Evolutionary conservation across 2,797 vertebrate genomes (phyloP), one percentile per base, ranked within the genome.

Genomic region (Xyrichtys novacula): DNA sequence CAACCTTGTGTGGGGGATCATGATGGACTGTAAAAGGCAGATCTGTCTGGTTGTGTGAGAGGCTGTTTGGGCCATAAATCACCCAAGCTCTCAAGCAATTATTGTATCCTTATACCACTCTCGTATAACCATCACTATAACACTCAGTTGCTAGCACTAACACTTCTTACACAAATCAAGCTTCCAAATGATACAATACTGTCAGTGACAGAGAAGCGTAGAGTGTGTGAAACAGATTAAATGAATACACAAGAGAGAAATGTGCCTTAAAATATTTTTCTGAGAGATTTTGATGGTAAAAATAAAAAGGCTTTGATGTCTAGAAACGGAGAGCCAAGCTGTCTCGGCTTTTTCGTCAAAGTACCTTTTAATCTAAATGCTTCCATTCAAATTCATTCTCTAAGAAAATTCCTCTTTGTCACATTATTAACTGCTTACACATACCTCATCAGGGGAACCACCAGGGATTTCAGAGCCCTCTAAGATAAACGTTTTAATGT

Each of bases 291-390:
- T 47, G 32, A 48, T 26, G 22, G 4, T 28, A 4, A 28, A 50
- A 40, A 49, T 23, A 23, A 42, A 53, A 52, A 49, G 36, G 10
- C 46, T 75, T 62, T 50, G 14, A 71, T 70, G 39, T 54, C 20
- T 32, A 48, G 31, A 53, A 12, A 7, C 19, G 44, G 6, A 12
- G 17, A 53, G 36, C 44, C 15, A 22, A 53, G 20, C 36, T 15
- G 14, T 20, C 25, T 20, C 59, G 22, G n/a, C 32, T 16, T 56
- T 31, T 29, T 14, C 57, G 32, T 42, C 57, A 50, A 54, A 60
- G 39, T 59, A 36, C 16, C 7, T 52, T 38, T 50, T 38, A n/a
- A 65, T 4, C 32, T 65, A 28, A 53, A 42, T 8, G 7, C 19
- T 28, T 32, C 42, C 20, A 36, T 23, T 40, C 42, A 16, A 25